Evolutionary conservation across 2,113 vertebrate genomes (phyloP).

Genomic region (Oncorhynchus masou): DNA sequence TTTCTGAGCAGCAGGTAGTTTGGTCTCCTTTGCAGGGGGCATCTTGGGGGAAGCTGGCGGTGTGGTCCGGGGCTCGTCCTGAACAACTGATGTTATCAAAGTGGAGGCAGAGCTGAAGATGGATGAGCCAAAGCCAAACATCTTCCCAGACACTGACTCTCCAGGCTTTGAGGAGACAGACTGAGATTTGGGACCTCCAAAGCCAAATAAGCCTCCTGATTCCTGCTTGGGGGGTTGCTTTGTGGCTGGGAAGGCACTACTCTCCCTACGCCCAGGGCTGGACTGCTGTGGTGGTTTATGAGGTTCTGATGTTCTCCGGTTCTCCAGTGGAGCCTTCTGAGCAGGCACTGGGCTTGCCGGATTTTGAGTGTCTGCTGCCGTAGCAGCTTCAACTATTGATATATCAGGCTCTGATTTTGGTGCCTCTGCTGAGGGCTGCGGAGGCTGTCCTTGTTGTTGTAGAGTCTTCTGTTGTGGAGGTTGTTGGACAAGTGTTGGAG

Average conservation of each 20-base stretch:
- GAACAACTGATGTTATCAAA: constrained; percentile 70
- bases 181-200: constrained; percentile 65
- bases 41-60: constrained; percentile 62
- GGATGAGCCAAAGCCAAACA: constrained; percentile 71
- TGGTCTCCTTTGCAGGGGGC: constrained; percentile 52
- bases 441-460: not conserved
- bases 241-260: not conserved
- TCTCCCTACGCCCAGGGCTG: not conserved
- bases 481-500: constrained; percentile 31
- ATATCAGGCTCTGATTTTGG: constrained; percentile 59
- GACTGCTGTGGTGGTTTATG: not conserved
- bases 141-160: constrained; percentile 70
- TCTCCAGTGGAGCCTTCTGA: not conserved
- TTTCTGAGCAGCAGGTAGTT: constrained; percentile 27
- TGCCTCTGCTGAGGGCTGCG: constrained; percentile 34
- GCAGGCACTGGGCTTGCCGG: constrained; percentile 3
- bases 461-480: constrained; percentile 53
- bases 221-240: constrained; percentile 70
- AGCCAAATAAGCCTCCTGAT: constrained; percentile 78
- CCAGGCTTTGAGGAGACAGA: constrained; percentile 54
- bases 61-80: constrained; percentile 67
- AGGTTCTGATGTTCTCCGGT: constrained; percentile 51
- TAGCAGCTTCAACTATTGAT: constrained; percentile 45
- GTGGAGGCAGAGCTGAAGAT: constrained; percentile 75
- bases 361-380: constrained; percentile 39